phyloP scores from a whole-genome alignment of 2,888 invertebrate species.

The Trissonchulus sp. region DNA sequence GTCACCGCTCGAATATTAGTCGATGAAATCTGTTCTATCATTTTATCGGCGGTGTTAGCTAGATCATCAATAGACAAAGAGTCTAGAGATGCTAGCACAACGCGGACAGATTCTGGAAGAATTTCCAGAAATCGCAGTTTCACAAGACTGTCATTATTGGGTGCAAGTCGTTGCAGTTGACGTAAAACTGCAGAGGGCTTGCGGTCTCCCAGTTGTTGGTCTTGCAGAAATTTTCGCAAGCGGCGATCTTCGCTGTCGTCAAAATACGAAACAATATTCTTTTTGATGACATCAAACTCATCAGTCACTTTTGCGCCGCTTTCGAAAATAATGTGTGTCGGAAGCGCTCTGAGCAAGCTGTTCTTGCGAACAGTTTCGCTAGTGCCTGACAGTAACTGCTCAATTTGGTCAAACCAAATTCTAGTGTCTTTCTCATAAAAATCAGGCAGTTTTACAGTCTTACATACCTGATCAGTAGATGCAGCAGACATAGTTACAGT shows the following conservation, averaged over 20 bases:
- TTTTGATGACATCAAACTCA: neutral
- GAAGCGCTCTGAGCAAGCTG: constrained; percentile 1
- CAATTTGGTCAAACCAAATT: constrained; percentile 14
- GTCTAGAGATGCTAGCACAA: neutral
- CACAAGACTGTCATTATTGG: constrained; percentile 6
- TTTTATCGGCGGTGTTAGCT: constrained; percentile 19
- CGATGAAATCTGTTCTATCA: constrained; percentile 9
- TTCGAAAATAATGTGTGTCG: neutral
- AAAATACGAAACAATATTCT: constrained; percentile 1
- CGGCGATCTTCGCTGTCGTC: constrained; percentile 13
- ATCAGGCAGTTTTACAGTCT: neutral
- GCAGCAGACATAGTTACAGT: neutral
- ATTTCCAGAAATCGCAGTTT: constrained; percentile 14
- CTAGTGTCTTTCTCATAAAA: constrained; percentile 24
- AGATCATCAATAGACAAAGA: neutral
- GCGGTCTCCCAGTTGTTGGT: constrained; percentile 15
- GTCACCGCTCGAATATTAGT: neutral
- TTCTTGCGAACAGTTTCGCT: neutral
- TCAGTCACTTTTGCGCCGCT: constrained; percentile 10
- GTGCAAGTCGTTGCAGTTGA: constrained; percentile 3
- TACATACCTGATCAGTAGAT: neutral
- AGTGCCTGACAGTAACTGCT: neutral
- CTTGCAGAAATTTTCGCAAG: constrained; percentile 18
- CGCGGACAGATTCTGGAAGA: constrained; percentile 11
- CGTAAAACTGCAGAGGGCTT: constrained; percentile 10